A percentile compares a stretch with the other conserved stretches of the same genome.
Evolutionary conservation across 2,888 invertebrate species (phyloP).

Genomic region (Plagodis dolabraria): DNA sequence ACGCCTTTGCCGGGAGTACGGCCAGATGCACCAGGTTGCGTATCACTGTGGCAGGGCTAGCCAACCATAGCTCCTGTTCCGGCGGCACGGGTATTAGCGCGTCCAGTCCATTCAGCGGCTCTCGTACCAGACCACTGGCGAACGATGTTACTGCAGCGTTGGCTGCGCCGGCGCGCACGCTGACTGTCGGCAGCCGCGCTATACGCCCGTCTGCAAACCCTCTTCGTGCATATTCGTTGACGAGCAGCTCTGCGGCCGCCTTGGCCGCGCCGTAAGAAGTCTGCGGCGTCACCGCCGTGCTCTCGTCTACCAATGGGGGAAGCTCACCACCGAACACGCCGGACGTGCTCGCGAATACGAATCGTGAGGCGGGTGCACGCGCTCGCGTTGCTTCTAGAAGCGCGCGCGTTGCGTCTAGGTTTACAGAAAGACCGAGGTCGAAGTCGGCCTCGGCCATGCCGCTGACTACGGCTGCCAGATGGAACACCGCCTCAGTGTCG

Average conservation of each 20-base stretch:
- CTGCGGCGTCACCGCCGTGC: conserved; percentile 62
- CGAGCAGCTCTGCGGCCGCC: conserved; percentile 69
- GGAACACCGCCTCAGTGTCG: conserved; percentile 59
- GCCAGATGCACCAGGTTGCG: conserved; percentile 62
- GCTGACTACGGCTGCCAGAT: conserved; percentile 73
- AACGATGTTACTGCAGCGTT: conserved; percentile 75
- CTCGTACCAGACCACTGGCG: conserved; percentile 71
- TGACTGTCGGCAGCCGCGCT: conserved; percentile 70
- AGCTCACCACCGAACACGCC: conserved; percentile 67
- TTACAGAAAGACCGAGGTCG: conserved; percentile 66
- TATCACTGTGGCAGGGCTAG: conserved; percentile 62
- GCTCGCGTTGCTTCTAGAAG: conserved; percentile 63
- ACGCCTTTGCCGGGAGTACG: conserved; percentile 43
- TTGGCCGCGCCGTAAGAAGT: conserved; percentile 73
- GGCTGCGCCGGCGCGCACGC: conserved; percentile 66
- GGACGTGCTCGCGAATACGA: conserved; percentile 66
- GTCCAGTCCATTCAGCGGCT: conserved; percentile 59
- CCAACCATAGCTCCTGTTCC: conserved; percentile 62
- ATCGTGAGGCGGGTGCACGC: conserved; percentile 47
- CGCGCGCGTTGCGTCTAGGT: conserved; percentile 68
- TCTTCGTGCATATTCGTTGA: conserved; percentile 70
- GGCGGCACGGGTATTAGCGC: conserved; percentile 59
- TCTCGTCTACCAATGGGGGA: conserved; percentile 56
- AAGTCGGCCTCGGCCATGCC: conserved; percentile 72
- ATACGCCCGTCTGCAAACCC: conserved; percentile 65